phyloP scores from a whole-genome alignment of 2,888 invertebrate species.

The Clepsis dumicolana region DNA sequence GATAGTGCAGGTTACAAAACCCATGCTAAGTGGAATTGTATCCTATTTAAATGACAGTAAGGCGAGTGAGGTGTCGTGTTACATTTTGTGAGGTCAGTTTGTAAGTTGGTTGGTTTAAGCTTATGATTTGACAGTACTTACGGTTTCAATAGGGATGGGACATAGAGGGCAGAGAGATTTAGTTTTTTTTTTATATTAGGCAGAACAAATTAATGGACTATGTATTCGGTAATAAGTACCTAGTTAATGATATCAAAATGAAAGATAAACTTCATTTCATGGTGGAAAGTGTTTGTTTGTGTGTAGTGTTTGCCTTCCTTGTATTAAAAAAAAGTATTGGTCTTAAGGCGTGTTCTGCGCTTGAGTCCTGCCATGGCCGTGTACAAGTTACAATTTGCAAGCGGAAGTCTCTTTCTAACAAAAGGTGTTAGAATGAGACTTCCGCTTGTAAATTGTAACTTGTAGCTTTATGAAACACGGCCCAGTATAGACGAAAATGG shows the following conservation, averaged over 20 bases:
- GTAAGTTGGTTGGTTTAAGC: slow-evolving; percentile 6
- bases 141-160: not conserved
- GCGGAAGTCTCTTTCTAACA: no score
- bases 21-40: not conserved
- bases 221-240: not conserved
- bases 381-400: no score
- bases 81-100: slow-evolving; percentile 4
- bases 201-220: not conserved
- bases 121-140: slow-evolving; percentile 12
- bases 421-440: no score
- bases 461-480: no score
- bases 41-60: not conserved
- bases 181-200: not conserved
- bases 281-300: not conserved
- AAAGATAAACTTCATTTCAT: no score
- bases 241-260: no score
- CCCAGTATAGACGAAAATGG: no score
- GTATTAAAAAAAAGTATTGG: no score
- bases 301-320: no score
- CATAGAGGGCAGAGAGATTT: not conserved
- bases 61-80: not conserved
- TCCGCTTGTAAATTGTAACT: no score
- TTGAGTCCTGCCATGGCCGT: no score
- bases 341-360: no score
- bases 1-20: not conserved